These are phyloP conservation scores for Centropristis striata DNA, from an alignment of 2,113 vertebrate genomes.

Conservation along the genomic window DNA sequence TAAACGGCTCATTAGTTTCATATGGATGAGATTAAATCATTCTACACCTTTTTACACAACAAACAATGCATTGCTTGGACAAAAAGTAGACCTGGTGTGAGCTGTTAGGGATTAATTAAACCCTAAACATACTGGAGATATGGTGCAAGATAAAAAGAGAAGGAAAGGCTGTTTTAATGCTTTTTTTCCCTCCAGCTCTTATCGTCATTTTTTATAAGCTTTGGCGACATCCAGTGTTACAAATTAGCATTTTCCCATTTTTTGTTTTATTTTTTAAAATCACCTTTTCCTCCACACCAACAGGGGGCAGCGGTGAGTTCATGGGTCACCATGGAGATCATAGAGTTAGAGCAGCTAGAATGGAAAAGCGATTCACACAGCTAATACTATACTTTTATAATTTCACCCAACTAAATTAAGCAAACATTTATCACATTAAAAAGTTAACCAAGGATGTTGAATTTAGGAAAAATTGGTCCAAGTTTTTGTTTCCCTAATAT, in stretches of 20 bases:
- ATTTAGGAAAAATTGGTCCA: not conserved
- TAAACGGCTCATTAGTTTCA: no score
- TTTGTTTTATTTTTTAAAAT: not conserved
- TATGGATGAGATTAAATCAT: no score
- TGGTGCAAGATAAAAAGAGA: not conserved
- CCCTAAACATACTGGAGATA: not conserved
- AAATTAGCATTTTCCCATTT: not conserved
- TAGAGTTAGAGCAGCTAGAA: slow-evolving; percentile 42
- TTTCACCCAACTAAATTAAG: not conserved
- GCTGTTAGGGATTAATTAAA: no score
- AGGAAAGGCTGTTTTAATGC: not conserved
- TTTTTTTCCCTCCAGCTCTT: not conserved
- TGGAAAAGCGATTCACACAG: not conserved
- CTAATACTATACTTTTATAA: not conserved
- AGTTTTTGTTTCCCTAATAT: not conserved
- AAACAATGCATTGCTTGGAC: no score
- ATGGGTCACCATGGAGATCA: not conserved
- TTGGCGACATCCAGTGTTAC: slow-evolving; percentile 42
- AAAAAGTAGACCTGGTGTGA: no score
- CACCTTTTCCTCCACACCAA: slow-evolving; percentile 10
- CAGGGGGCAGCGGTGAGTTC: slow-evolving; percentile 47
- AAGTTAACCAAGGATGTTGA: not conserved
- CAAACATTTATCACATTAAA: no score
- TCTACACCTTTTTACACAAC: no score
- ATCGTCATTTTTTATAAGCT: not conserved